These are phyloP conservation scores for Entomobrya proxima DNA, from an alignment of 2,888 invertebrate species.

Conservation along the genomic window DNA sequence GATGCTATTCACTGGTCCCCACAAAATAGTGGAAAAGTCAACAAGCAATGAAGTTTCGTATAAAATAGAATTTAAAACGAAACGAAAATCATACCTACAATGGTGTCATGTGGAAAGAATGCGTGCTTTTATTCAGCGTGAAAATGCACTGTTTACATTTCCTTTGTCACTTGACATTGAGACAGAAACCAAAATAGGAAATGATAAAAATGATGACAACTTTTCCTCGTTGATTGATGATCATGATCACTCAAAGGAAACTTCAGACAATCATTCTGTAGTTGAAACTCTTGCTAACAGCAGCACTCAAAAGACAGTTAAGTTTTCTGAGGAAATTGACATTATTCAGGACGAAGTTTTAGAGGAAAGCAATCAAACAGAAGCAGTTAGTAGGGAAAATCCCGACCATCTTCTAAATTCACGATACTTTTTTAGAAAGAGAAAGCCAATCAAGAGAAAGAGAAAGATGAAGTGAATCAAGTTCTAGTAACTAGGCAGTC, in stretches of 20 bases:
- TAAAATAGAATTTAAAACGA: neutral
- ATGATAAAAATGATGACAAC: too few relatives aligned
- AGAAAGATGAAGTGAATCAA: neutral
- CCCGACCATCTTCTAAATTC: neutral
- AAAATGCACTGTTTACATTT: neutral
- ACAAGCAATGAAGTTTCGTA: neutral
- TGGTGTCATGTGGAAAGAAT: neutral
- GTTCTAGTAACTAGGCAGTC: neutral
- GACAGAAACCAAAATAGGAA: too few relatives aligned
- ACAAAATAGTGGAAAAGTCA: neutral
- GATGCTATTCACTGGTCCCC: neutral
- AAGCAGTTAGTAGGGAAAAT: neutral
- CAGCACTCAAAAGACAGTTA: too few relatives aligned
- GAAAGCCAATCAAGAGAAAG: neutral
- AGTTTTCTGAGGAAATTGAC: too few relatives aligned
- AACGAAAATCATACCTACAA: neutral
- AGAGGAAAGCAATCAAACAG: neutral
- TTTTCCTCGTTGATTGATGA: too few relatives aligned
- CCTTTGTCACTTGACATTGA: too few relatives aligned
- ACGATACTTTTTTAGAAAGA: neutral
- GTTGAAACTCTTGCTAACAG: too few relatives aligned
- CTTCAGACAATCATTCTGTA: too few relatives aligned
- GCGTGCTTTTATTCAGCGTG: neutral
- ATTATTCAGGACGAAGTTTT: too few relatives aligned
- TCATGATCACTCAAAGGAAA: too few relatives aligned